Evolutionary conservation across 2,113 vertebrate species (phyloP), one percentile per base, ranked within the genome.

Genomic region (Lophius piscatorius): DNA sequence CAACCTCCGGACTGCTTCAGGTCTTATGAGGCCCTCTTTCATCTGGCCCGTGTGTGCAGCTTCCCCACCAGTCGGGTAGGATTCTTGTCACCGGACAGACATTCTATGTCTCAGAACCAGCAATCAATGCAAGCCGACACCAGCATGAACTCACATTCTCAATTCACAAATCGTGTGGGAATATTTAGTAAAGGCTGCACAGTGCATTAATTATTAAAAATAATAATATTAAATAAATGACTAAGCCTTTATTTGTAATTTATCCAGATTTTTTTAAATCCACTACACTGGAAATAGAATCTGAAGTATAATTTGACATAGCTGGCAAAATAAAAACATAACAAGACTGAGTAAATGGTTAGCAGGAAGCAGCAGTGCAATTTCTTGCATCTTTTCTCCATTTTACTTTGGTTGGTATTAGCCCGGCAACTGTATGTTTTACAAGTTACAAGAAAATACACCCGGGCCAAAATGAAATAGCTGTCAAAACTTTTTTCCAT

Each of bases 361-460:
- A 65, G 90, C 91, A 91, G 76, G 76, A 73, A 69, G 65, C 55
- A 72, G 76, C 33, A 76, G 89, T 91, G 89, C 89, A 89, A 75
- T 92, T 80, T 91, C 89, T 90, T 86, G 89, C 86, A 89, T 71
- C 76, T 80, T 87, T 67, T 71, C 52, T 71, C 24, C 8, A 9
- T 29, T 39, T 79, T 47, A 20, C 68, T 57, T 69, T 38, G 47
- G 26, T 38, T 28, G 41, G 23, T 29, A 3, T 17, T 71, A 46
- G 50, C 55, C 56, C 70, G 56, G 76, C 61, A 29, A 35, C 14
- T 28, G 5, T 9, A 22, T 47, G 41, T 71, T 59, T 47, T 21
- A n/a, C n/a, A 79, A 85, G 86, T 82, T 85, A 89, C 82, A 89
- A 90, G 88, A 91, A 82, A 92, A 93, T 86, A 91, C 73, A 91